Conservation (phyloP, 2,113 vertebrate genomes). For the Astur gentilis region DNA sequence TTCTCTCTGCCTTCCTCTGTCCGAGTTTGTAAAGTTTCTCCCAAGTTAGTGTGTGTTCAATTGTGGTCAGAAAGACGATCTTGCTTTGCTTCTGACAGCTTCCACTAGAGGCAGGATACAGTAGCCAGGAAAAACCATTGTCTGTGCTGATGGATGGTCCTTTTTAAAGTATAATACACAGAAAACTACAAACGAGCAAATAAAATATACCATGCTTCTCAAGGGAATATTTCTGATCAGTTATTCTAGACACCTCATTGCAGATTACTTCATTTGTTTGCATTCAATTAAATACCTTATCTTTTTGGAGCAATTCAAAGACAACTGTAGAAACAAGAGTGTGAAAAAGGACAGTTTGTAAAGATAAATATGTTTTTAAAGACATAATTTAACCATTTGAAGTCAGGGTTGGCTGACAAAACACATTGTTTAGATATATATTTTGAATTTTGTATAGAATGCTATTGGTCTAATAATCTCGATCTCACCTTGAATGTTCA, state of each 20-base stretch:
- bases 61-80: neutral
- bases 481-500: neutral
- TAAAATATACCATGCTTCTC: neutral
- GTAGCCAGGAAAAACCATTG: neutral
- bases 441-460: neutral
- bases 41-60: fast-evolving
- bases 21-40: neutral
- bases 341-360: neutral
- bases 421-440: neutral
- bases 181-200: neutral
- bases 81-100: neutral
- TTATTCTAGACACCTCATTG: neutral
- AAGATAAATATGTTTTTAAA: neutral
- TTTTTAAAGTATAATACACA: neutral
- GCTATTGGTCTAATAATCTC: neutral
- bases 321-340: neutral
- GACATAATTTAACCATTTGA: neutral
- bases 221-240: neutral
- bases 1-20: neutral
- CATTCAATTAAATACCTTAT: neutral
- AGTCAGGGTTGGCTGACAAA: neutral
- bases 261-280: neutral
- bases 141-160: neutral
- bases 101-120: neutral
- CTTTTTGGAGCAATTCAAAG: neutral